phyloP scores from a whole-genome alignment of 2,797 vertebrate species.

The Microctenopoma lineatum region DNA sequence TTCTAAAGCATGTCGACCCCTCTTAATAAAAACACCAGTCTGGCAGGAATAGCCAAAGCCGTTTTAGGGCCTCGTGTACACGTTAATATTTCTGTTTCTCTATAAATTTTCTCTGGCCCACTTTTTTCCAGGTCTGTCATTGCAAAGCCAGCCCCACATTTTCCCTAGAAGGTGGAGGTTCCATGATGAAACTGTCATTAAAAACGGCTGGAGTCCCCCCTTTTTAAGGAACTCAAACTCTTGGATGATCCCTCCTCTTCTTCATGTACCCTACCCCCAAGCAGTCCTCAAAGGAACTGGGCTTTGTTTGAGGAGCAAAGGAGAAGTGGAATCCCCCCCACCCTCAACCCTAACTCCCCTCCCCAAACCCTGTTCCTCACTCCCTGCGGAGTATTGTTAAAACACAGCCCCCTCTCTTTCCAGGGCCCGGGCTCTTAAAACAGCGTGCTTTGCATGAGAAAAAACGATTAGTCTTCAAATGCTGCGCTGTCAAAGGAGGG shows the following conservation, averaged over 20 bases:
- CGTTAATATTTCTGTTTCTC: constrained; percentile 79
- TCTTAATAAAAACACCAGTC: constrained; percentile 83
- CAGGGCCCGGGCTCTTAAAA: constrained; percentile 78
- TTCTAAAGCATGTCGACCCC: constrained; percentile 80
- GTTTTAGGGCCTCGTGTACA: constrained; percentile 75
- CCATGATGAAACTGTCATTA: constrained; percentile 74
- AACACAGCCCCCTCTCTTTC: constrained; percentile 79
- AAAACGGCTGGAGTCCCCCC: constrained; percentile 65
- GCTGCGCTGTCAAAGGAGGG: constrained; percentile 78
- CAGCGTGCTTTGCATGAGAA: constrained; percentile 87
- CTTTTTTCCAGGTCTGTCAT: constrained; percentile 66
- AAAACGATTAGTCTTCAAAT: constrained; percentile 88
- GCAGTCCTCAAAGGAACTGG: constrained; percentile 82
- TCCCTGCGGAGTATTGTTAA: constrained; percentile 88
- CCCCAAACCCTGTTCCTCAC: constrained; percentile 75
- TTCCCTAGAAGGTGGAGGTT: constrained; percentile 60
- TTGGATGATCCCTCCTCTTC: constrained; percentile 65
- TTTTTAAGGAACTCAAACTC: constrained; percentile 82
- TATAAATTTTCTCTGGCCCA: constrained; percentile 68
- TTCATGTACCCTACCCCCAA: constrained; percentile 58
- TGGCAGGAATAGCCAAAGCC: constrained; percentile 74
- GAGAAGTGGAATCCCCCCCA: constrained; percentile 60
- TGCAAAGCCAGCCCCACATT: constrained; percentile 42
- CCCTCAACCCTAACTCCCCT: constrained; percentile 50
- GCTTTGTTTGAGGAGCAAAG: constrained; percentile 83